These are phyloP conservation scores for Pachycephala philippinensis DNA, from an alignment of 2,113 vertebrate species.

Conservation along the genomic window DNA sequence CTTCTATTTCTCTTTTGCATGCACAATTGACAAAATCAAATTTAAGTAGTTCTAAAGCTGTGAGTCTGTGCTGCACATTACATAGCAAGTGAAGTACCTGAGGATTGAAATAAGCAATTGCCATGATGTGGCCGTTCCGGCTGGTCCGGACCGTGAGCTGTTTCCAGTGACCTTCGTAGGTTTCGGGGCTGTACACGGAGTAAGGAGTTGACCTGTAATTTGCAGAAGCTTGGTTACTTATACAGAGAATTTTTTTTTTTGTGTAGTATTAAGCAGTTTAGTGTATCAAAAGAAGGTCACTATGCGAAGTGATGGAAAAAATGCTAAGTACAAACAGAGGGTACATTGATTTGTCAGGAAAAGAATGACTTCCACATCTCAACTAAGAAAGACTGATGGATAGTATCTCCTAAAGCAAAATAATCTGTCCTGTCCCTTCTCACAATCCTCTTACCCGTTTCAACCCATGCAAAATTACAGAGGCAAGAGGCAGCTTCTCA, in stretches of 20 bases:
- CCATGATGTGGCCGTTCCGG: slow-evolving; percentile 85
- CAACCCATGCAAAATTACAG: neutral
- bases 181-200: slow-evolving; percentile 90
- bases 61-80: neutral
- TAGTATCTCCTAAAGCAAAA: neutral
- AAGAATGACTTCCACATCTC: neutral
- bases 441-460: neutral
- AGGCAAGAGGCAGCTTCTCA: neutral
- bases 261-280: neutral
- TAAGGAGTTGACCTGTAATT: slow-evolving; percentile 84
- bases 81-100: slow-evolving; percentile 74
- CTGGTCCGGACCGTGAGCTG: slow-evolving; percentile 92
- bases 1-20: neutral
- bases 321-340: neutral
- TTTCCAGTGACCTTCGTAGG: slow-evolving; percentile 93
- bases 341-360: neutral
- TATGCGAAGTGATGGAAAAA: neutral
- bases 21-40: neutral
- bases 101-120: slow-evolving; percentile 90
- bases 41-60: neutral
- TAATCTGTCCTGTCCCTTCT: neutral
- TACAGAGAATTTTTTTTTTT: neutral
- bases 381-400: neutral
- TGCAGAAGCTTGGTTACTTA: neutral
- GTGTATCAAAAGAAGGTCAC: neutral